Percentiles rank a stretch among this genome's conserved stretches.
Evolutionary conservation across 1,140 invertebrate species (phyloP).

Genomic region (Brachionus rotundiformis): DNA sequence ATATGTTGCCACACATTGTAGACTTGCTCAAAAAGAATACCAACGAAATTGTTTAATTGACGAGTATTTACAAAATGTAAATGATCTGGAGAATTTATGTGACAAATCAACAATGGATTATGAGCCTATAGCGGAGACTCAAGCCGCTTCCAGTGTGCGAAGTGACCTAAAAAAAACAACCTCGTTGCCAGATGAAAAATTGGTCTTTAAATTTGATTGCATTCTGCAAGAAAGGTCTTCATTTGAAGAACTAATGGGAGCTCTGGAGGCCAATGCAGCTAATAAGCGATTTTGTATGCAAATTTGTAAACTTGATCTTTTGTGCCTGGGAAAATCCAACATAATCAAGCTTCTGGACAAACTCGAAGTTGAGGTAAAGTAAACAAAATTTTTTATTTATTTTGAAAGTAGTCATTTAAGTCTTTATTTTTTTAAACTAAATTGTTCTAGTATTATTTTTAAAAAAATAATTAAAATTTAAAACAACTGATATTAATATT

Average conservation of each 20-base stretch:
- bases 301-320: constrained; percentile 48
- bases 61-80: constrained; percentile 50
- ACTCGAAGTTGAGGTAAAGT: constrained; percentile 8
- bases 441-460: neutral
- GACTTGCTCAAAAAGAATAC: constrained; percentile 51
- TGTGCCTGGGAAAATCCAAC: constrained; percentile 32
- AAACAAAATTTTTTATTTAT: too few relatives aligned
- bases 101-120: neutral
- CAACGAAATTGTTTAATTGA: constrained; percentile 50
- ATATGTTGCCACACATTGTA: constrained; percentile 52
- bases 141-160: neutral
- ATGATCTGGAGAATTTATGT: constrained; percentile 43
- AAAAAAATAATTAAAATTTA: too few relatives aligned
- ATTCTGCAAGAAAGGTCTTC: constrained; percentile 36
- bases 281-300: constrained; percentile 38
- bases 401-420: too few relatives aligned
- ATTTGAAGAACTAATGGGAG: constrained; percentile 39
- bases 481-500: too few relatives aligned
- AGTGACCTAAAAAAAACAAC: constrained; percentile 37
- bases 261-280: constrained; percentile 13
- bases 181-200: constrained; percentile 20
- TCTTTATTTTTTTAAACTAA: too few relatives aligned
- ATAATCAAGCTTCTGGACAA: constrained; percentile 34
- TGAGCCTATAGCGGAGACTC: neutral
- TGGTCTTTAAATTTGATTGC: constrained; percentile 50